These are phyloP conservation scores for Nephrotoma appendiculata DNA, from an alignment of 2,888 invertebrate species.

Conservation along the genomic window DNA sequence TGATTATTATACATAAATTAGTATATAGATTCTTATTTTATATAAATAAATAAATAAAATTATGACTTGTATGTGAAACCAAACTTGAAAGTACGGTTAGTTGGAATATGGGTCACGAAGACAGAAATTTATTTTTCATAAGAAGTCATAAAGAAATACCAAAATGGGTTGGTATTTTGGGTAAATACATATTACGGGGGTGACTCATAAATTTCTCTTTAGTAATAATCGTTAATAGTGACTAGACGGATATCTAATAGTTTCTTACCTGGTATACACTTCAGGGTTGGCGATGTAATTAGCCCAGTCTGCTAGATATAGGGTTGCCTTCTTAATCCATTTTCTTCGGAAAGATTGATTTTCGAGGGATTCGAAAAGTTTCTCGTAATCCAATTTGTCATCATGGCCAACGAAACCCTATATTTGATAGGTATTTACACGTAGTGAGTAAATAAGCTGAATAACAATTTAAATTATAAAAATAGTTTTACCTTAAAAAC, in stretches of 20 bases:
- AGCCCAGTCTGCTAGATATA: conserved; percentile 58
- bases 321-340: conserved; percentile 64
- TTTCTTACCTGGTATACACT: conserved; percentile 51
- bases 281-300: conserved; percentile 60
- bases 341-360: conserved; percentile 64
- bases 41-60: not conserved
- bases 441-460: not conserved
- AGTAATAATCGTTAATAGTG: not conserved
- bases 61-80: not conserved
- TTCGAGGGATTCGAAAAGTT: conserved; percentile 62
- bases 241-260: not conserved
- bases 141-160: not conserved
- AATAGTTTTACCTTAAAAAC: conserved; percentile 38
- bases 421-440: not conserved
- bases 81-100: not conserved
- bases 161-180: not conserved
- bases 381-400: conserved; percentile 55
- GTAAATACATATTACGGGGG: not conserved
- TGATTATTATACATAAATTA: not conserved
- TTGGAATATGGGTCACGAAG: not conserved
- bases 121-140: not conserved
- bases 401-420: conserved; percentile 48
- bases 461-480: conserved; percentile 8
- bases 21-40: not conserved
- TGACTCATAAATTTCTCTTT: not conserved